Base-by-base conservation (phyloP, 2,797 vertebrate genomes). In the Eupleurogrammus muticus region DNA sequence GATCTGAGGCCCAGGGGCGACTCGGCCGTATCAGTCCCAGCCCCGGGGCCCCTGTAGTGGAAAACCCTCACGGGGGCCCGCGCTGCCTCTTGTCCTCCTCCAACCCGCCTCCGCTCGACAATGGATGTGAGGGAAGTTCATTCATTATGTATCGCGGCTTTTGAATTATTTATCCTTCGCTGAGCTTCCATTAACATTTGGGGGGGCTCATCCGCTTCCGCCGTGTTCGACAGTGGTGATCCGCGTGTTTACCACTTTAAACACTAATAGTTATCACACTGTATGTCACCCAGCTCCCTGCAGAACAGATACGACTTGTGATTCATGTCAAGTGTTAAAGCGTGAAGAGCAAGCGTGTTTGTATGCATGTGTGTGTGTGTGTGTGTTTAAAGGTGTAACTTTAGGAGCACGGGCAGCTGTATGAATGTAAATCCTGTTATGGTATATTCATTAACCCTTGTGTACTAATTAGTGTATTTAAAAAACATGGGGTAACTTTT, bases 121-220 rank as follows among this genome's bases (percentile, higher is more conserved):
- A 86, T 83, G 76, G 61, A 76, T 83, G 79, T 73, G 38, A 76
- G 81, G 71, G 72, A 84, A 88, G 79, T 72, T 89, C 83, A 90
- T 91, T 80, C 65, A 90, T 92, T 87, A 93, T 91, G 88, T 72
- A 92, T 79, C 47, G 47, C 51, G 10, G 48, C 28, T 40, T 54
- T 91, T 57, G n/a, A 79, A 90, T 90, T 77, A 91, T 91, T 88
- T 70, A 90, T 77, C 57, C 52, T 70, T 66, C 23, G 1, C 58
- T n/a, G 72, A 81, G 80, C 63, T 65, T 42, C 73, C 66, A 79
- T 84, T 80, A 88, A 73, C 73, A 83, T 88, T 63, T 73, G 56
- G 48, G 19, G n/a, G 50, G 58, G 73, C 75, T 80, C 53, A 54
- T 70, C 76, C 12, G 10, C 70, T 83, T 74, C 61, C 63, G 47